Conservation (phyloP, 2,113 vertebrate species). For the Halichoerus grypus region DNA sequence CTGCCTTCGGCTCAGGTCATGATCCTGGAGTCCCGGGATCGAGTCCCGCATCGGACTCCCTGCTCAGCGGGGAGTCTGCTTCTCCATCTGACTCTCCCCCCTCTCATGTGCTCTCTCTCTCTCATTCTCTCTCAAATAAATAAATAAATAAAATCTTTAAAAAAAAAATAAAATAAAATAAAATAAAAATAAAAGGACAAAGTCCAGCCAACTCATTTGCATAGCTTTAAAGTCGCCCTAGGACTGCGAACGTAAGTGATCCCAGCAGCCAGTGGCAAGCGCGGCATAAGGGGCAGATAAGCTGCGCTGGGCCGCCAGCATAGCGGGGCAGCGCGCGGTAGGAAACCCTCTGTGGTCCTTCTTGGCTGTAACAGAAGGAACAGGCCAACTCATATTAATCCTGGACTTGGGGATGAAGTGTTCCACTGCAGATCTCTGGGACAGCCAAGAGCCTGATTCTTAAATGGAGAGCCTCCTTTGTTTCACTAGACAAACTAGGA, state of each 20-base stretch:
- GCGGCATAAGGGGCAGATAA: conserved; percentile 33
- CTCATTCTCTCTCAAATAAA: no score
- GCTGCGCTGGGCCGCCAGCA: background rate
- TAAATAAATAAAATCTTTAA: no score
- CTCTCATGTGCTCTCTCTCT: no score
- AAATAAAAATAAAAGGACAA: conserved; percentile 18
- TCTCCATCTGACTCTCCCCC: no score
- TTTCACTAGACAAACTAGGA: conserved; percentile 62
- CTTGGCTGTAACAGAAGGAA: conserved; percentile 65
- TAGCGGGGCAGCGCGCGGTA: background rate
- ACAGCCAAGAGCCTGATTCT: conserved; percentile 81
- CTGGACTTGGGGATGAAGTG: conserved; percentile 43
- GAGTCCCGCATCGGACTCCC: no score
- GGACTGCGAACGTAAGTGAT: background rate
- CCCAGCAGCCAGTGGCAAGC: rapidly evolving
- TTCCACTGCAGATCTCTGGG: conserved; percentile 77
- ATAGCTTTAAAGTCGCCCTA: background rate
- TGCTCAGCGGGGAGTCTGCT: no score
- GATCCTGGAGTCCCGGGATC: no score
- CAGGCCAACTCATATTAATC: conserved; percentile 81
- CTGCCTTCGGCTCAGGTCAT: no score
- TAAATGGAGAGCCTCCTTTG: conserved; percentile 81
- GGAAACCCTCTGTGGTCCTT: conserved; percentile 82
- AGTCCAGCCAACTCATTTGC: background rate
- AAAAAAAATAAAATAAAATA: no score